Evolutionary conservation across 2,113 vertebrate species (phyloP).

Genomic region (Scopus umbretta): DNA sequence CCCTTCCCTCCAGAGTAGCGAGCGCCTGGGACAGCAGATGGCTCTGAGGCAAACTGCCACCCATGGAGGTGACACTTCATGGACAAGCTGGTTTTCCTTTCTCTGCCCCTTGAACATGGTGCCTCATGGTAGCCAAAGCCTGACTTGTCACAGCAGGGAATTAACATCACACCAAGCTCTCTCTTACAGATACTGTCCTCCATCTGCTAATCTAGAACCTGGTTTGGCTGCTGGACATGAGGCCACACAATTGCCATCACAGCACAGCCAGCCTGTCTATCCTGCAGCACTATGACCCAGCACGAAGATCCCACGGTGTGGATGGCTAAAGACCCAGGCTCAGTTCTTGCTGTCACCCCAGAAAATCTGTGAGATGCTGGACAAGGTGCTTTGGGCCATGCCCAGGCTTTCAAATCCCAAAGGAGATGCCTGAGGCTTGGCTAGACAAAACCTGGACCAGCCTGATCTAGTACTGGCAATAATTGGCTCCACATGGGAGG

Average conservation of each 20-base stretch:
- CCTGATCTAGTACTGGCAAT: not conserved
- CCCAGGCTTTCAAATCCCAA: not conserved
- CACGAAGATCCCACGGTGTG: rapidly evolving
- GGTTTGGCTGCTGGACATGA: not conserved
- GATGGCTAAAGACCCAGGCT: not conserved
- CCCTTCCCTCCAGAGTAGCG: not conserved
- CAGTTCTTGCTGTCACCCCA: not conserved
- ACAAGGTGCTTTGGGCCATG: not conserved
- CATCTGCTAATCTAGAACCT: not conserved
- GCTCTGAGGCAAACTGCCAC: not conserved
- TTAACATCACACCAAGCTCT: not conserved
- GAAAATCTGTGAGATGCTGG: not conserved
- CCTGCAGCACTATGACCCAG: not conserved
- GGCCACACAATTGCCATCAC: not conserved
- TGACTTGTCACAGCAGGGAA: not conserved
- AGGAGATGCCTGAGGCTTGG: not conserved
- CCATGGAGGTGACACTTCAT: not conserved
- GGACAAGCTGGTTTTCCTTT: not conserved
- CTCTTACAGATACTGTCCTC: not conserved
- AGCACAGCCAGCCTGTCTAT: not conserved
- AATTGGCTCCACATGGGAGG: not conserved
- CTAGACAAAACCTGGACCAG: not conserved
- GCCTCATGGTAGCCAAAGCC: not conserved
- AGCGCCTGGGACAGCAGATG: not conserved
- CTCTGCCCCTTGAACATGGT: not conserved